Evolutionary conservation across 92 coral and sea anemone genomes (phyloP).

Genomic region (Isaurus tuberculatus): DNA sequence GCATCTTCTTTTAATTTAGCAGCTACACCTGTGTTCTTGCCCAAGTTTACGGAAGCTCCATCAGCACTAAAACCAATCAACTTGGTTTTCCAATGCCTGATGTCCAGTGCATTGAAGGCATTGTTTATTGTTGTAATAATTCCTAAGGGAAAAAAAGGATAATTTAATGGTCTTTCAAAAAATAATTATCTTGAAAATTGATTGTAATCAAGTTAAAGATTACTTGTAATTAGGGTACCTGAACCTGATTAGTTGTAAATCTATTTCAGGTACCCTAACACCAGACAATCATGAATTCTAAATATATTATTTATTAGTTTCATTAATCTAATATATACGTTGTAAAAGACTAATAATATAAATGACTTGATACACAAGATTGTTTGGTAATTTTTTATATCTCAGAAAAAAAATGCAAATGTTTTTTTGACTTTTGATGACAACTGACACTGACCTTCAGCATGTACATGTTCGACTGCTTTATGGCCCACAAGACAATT

Average conservation of each 20-base stretch:
- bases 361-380: neutral
- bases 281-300: neutral
- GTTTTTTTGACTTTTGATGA: neutral
- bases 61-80: constrained; percentile 1
- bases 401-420: neutral
- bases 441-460: constrained; percentile 45
- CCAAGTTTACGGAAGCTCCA: constrained; percentile 3
- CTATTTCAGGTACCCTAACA: neutral
- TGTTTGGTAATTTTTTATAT: neutral
- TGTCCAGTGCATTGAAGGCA: constrained; percentile 3
- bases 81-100: neutral
- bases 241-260: neutral
- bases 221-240: neutral
- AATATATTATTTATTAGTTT: neutral
- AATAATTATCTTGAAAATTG: constrained; percentile 1
- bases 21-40: constrained; percentile 3
- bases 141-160: constrained; percentile 1
- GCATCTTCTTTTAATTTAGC: constrained; percentile 1
- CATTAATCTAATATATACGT: neutral
- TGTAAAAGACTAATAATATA: constrained; percentile 1
- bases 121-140: neutral
- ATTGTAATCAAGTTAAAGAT: constrained; percentile 1
- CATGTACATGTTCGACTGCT: constrained; percentile 56
- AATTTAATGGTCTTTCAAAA: constrained; percentile 5
- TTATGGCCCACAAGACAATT: constrained; percentile 63